Evolutionary conservation across 2,888 invertebrate species (phyloP), one percentile per base, ranked within the genome.

Genomic region (Agapetus fuscipes): DNA sequence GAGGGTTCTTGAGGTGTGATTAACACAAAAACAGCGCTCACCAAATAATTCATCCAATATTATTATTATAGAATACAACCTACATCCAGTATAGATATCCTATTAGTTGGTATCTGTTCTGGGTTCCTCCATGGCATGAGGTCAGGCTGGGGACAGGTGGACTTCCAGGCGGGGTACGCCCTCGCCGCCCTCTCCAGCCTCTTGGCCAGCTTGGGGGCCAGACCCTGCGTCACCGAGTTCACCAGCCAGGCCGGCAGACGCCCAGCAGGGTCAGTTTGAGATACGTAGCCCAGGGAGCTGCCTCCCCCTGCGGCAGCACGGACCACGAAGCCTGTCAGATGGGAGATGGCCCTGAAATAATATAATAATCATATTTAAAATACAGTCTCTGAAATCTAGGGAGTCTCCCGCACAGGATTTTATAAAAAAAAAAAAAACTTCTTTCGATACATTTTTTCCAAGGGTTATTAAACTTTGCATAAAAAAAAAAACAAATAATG

Each of bases 241-340:
- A 91, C 87, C 41, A 89, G 67, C 91, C 91, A 93, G 5, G 83
- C 80, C 2, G 93, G 93, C 39, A 93, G 66, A 30, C 80, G 80
- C 48, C 91, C 93, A 55, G 83, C 79, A 7, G 91, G 91, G 62
- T 93, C 93, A 3, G 87, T 86, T 54, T 91, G 87, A 2, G 91
- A 85, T 20, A 93, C 79, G 59, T 93, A 94, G 14, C 86, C 87
- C 40, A 93, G 66, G 64, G 83, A 81, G 56, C 87, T 85, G 45
- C 85, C 83, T 3, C 66, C 48, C 10, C 42, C 40, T 0, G 62
- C 60, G 15, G 69, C 57, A 3, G 74, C 66, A 36, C 84, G 69
- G 45, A 91, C 75, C 49, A 83, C 72, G 56, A 78, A 81, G 10
- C 80, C 80, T 31, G 77, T 76, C 50, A 78, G 55, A 47, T 76